A percentile compares a stretch with the other conserved stretches of the same genome.
phyloP scores from a whole-genome alignment of 2,797 vertebrate species.

The Gorsachius magnificus region DNA sequence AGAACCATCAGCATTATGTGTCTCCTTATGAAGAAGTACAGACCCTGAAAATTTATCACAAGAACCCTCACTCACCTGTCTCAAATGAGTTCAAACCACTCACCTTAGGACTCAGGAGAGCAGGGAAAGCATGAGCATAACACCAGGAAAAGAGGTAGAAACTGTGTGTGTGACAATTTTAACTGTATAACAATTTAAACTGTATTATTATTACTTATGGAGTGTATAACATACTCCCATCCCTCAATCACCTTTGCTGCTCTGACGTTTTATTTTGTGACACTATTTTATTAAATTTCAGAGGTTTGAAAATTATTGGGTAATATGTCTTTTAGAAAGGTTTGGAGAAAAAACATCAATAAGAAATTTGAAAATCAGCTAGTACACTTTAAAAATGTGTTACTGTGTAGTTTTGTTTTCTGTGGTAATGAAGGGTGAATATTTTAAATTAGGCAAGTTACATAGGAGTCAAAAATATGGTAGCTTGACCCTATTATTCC shows the following conservation, averaged over 20 bases:
- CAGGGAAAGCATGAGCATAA: neutral
- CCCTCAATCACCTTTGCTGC: neutral
- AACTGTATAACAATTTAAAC: neutral
- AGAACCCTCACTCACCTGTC: neutral
- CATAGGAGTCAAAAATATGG: neutral
- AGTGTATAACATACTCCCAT: neutral
- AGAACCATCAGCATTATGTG: neutral
- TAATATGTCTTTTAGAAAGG: neutral
- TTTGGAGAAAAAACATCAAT: neutral
- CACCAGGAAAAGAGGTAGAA: neutral
- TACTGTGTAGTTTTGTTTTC: neutral
- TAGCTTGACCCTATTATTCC: neutral
- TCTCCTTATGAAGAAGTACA: neutral
- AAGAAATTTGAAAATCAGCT: neutral
- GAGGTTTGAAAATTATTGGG: neutral
- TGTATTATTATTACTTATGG: neutral
- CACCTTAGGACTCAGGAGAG: neutral
- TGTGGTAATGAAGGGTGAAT: neutral
- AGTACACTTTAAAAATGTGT: neutral
- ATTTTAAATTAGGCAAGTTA: neutral
- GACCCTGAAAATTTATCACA: neutral
- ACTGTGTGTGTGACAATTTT: neutral
- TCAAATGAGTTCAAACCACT: neutral
- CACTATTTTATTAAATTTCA: neutral
- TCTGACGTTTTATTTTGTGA: neutral